Conservation (phyloP, 2,113 vertebrate genomes). For the Nothocercus julius region DNA sequence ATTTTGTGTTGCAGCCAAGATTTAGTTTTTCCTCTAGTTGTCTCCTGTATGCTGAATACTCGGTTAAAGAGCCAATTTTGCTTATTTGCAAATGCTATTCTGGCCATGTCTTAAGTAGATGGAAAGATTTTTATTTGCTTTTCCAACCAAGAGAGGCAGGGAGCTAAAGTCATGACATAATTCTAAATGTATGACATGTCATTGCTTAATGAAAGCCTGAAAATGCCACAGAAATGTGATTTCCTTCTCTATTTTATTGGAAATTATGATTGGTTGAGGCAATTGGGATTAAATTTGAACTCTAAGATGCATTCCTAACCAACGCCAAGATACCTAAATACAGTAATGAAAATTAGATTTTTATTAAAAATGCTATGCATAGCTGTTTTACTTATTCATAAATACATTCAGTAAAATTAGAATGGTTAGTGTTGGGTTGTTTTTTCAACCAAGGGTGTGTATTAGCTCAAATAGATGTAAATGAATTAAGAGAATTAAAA, state of each 20-base stretch:
- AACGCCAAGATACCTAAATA: background rate
- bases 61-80: background rate
- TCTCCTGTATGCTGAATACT: background rate
- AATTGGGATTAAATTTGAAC: slow-evolving; percentile 61
- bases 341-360: slow-evolving; percentile 17
- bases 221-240: slow-evolving; percentile 65
- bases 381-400: background rate
- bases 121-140: slow-evolving; percentile 56
- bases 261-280: slow-evolving; percentile 42
- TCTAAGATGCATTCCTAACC: slow-evolving; percentile 28
- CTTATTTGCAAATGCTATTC: slow-evolving; percentile 49
- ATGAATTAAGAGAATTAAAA: background rate
- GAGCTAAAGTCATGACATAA: slow-evolving; percentile 57
- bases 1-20: background rate
- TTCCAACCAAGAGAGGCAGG: slow-evolving; percentile 25
- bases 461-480: background rate
- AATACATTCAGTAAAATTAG: background rate
- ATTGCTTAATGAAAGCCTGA: slow-evolving; percentile 72
- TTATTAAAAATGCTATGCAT: background rate
- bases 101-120: slow-evolving; percentile 37
- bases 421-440: background rate
- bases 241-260: slow-evolving; percentile 48
- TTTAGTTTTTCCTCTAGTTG: background rate
- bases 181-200: slow-evolving; percentile 74
- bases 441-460: background rate